A percentile compares a stretch with the other conserved stretches of the same genome.
Conservation (phyloP, 2,888 invertebrate species). For the Dicroscelio sp. region DNA sequence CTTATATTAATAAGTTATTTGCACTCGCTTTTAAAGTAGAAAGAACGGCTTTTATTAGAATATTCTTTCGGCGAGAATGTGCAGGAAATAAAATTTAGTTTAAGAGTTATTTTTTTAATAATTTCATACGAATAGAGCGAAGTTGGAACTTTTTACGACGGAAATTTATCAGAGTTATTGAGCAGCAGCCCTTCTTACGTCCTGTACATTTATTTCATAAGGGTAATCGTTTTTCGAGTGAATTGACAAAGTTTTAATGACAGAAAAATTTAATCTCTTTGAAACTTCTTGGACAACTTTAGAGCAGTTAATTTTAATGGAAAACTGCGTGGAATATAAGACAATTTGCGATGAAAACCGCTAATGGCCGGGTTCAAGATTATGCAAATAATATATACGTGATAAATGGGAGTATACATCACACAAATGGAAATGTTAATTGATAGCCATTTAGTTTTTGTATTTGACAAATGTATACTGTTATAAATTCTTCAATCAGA, state of each 20-base stretch:
- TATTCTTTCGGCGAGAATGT: not conserved
- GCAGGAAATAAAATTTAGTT: constrained; percentile 23
- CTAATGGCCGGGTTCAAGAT: constrained; percentile 33
- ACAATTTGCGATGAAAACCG: constrained; percentile 67
- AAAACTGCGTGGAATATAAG: constrained; percentile 49
- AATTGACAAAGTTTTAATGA: constrained; percentile 75
- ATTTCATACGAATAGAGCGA: constrained; percentile 40
- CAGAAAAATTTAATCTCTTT: constrained; percentile 72
- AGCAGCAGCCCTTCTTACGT: constrained; percentile 56
- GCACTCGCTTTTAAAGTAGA: not conserved
- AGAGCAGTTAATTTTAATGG: constrained; percentile 63
- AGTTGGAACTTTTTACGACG: constrained; percentile 61
- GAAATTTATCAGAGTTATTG: constrained; percentile 72
- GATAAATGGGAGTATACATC: constrained; percentile 40
- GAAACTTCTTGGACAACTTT: constrained; percentile 57
- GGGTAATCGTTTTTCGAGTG: constrained; percentile 72
- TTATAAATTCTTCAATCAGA: not conserved
- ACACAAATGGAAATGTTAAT: constrained; percentile 1
- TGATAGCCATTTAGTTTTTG: not conserved
- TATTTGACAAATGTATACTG: not conserved
- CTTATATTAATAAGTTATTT: not conserved
- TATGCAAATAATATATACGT: constrained; percentile 43
- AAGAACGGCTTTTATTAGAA: not conserved
- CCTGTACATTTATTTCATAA: constrained; percentile 64
- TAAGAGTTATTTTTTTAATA: constrained; percentile 39